A percentile compares a stretch with the other conserved stretches of the same genome.
phyloP scores from a whole-genome alignment of 2,113 vertebrate genomes.

The Turnix velox region DNA sequence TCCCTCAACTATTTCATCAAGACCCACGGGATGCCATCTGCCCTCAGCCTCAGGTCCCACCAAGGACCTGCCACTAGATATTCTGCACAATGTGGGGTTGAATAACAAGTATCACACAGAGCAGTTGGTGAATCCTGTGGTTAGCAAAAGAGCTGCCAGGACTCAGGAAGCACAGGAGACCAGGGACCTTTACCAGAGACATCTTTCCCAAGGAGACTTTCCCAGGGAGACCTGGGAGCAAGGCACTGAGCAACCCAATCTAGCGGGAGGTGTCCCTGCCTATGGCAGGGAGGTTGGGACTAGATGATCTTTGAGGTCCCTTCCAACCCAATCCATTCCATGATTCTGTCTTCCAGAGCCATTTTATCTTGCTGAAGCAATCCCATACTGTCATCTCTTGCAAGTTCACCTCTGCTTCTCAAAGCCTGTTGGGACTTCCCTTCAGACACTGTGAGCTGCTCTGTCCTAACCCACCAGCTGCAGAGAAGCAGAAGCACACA shows the following conservation, averaged over 20 bases:
- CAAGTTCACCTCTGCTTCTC: not conserved
- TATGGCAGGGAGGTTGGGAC: too few relatives aligned
- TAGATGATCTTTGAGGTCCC: too few relatives aligned
- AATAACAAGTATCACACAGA: not conserved
- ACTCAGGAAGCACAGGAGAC: not conserved
- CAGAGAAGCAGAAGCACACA: not conserved
- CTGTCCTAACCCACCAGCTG: not conserved
- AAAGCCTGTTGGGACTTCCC: not conserved
- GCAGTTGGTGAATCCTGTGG: rapidly evolving
- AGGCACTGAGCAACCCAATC: too few relatives aligned
- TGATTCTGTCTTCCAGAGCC: too few relatives aligned
- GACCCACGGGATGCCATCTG: rapidly evolving
- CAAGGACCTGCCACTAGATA: not conserved
- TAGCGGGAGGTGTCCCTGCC: too few relatives aligned
- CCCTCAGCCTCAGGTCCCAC: not conserved
- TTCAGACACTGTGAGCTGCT: not conserved
- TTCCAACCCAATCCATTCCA: too few relatives aligned
- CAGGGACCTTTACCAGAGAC: not conserved
- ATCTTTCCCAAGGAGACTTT: not conserved
- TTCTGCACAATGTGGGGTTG: rapidly evolving
- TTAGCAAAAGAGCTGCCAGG: not conserved
- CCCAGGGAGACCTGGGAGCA: not conserved
- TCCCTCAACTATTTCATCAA: not conserved
- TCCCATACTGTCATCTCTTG: not conserved
- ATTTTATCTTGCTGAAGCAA: not conserved